Percentiles rank a stretch among this genome's conserved stretches.
Conservation (phyloP, 2,888 invertebrate species). For the Drosophila barbarae region DNA sequence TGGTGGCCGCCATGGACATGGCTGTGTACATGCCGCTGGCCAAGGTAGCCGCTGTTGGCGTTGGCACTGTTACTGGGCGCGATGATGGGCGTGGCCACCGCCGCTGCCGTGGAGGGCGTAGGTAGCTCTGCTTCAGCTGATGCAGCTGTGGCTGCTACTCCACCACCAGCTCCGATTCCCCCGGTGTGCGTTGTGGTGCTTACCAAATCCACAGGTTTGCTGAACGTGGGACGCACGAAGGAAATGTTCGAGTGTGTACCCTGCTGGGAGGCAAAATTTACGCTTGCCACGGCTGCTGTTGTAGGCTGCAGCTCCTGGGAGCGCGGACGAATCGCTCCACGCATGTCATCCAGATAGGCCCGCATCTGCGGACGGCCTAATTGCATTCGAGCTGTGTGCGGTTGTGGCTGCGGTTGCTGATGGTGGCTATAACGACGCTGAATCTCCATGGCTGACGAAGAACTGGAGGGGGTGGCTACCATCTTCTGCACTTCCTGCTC, state of each 20-base stretch:
- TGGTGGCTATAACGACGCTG: constrained; percentile 60
- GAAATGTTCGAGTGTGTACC: constrained; percentile 68
- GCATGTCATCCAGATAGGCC: constrained; percentile 67
- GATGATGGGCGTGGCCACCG: constrained; percentile 25
- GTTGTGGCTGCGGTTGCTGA: constrained; percentile 25
- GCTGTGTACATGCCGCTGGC: constrained; percentile 56
- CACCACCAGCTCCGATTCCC: neutral
- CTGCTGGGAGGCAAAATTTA: constrained; percentile 30
- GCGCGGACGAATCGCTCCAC: constrained; percentile 58
- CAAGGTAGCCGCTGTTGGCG: constrained; percentile 31
- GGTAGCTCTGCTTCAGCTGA: constrained; percentile 36
- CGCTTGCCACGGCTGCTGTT: constrained; percentile 18
- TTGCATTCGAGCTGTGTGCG: constrained; percentile 51
- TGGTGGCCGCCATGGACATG: constrained; percentile 46
- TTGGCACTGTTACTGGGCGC: constrained; percentile 14
- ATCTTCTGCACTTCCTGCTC: constrained; percentile 63
- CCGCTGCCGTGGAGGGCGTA: constrained; percentile 38
- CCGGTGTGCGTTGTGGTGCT: constrained; percentile 69
- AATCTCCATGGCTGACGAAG: constrained; percentile 20
- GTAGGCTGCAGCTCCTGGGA: constrained; percentile 65
- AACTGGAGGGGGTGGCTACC: constrained; percentile 60
- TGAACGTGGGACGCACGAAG: constrained; percentile 75
- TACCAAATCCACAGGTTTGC: constrained; percentile 70
- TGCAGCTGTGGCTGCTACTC: constrained; percentile 10
- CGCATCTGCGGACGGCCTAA: constrained; percentile 67